Evolutionary conservation across 2,113 vertebrate genomes (phyloP).

Genomic region (Oostethus manadensis): DNA sequence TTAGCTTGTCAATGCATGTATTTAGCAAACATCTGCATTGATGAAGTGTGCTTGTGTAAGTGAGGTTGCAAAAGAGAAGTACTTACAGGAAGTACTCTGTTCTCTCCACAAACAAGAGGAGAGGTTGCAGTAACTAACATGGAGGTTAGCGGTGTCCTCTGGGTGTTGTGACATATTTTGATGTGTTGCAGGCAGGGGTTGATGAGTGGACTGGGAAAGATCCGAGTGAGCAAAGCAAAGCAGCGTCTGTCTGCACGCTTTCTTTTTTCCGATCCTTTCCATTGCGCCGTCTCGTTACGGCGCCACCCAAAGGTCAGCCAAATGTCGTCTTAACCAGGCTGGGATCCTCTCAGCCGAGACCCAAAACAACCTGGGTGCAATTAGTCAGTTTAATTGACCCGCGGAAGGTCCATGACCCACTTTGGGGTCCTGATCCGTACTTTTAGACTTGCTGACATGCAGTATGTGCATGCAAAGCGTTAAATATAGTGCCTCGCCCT

Average conservation of each 20-base stretch:
- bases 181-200: conserved; percentile 16
- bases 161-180: conserved; percentile 1
- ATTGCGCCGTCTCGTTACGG: conserved; percentile 10
- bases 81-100: neutral
- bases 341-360: conserved; percentile 15
- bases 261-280: neutral
- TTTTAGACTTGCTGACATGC: conserved; percentile 33
- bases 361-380: conserved; percentile 20
- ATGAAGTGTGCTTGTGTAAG: no score
- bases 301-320: conserved; percentile 24
- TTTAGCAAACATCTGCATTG: no score
- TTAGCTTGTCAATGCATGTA: no score
- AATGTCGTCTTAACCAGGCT: conserved; percentile 35
- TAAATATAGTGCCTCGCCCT: conserved; percentile 42
- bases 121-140: no score
- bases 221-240: conserved; percentile 25
- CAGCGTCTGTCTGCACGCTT: conserved; percentile 19
- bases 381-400: conserved; percentile 46
- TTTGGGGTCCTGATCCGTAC: conserved; percentile 26
- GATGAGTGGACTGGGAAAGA: conserved; percentile 10
- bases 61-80: neutral
- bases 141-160: neutral
- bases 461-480: conserved; percentile 28
- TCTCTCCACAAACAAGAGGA: conserved; percentile 1
- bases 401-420: conserved; percentile 22